Evolutionary conservation across 2,113 vertebrate species (phyloP).

Genomic region (Eolophus roseicapilla): DNA sequence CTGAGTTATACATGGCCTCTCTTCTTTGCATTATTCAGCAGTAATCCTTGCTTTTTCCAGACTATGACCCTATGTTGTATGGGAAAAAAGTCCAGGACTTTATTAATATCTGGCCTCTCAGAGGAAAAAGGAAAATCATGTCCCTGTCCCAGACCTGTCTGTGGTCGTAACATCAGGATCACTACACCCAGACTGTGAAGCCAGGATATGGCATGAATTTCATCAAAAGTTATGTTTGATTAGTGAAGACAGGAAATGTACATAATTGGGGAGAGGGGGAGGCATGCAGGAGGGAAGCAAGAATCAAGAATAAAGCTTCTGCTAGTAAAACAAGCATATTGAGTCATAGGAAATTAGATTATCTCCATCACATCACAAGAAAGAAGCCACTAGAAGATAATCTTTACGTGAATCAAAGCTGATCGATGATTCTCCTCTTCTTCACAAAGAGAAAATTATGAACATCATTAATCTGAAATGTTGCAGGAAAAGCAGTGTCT

Average conservation of each 20-base stretch:
- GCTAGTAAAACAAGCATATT: neutral
- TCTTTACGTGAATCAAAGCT: slow-evolving; percentile 29
- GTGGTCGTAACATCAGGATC: neutral
- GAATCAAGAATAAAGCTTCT: neutral
- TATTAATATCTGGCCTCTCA: neutral
- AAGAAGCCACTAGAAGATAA: neutral
- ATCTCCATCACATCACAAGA: neutral
- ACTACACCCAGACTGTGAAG: neutral
- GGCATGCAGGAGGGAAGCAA: neutral
- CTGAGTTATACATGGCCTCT: neutral
- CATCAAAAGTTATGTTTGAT: neutral
- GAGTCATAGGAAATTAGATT: neutral
- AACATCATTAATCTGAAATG: slow-evolving; percentile 23
- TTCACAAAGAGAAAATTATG: slow-evolving; percentile 19
- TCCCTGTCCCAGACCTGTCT: neutral
- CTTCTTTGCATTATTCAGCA: neutral
- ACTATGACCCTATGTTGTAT: neutral
- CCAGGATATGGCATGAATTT: neutral
- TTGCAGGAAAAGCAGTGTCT: neutral
- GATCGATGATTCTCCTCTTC: slow-evolving; percentile 1
- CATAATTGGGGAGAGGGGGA: neutral
- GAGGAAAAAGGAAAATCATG: neutral
- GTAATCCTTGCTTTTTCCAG: neutral
- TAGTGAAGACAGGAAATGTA: neutral
- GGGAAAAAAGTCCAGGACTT: neutral